Evolutionary conservation across 2,888 invertebrate genomes (phyloP), one percentile per base, ranked within the genome.

Genomic region (Nymphalis urticae): DNA sequence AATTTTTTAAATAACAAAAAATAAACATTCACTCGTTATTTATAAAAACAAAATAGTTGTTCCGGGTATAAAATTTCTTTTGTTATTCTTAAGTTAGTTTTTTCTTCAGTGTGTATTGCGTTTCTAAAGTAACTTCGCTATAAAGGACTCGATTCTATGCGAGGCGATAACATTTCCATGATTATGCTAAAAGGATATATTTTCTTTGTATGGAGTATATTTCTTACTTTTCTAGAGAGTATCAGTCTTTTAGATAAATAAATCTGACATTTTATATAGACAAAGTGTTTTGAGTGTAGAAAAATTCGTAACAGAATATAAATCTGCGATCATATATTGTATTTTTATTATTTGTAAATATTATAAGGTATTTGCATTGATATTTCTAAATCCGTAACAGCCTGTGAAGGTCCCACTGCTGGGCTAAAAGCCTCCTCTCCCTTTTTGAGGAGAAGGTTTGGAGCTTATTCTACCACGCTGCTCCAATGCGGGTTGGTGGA

Each of bases 151-250:
- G 82, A 85, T 84, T 84, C 82, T 79, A 81, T 62, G 77, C 80
- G 80, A 83, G 80, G 75, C 82, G 82, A 83, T 84, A 85, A 82
- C 83, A 82, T 85, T 87, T 84, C 85, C 83, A 84, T 82, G 82
- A 84, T 85, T 84, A 86, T 85, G 80, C 80, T 79, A 80, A 75
- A 71, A 75, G 78, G 79, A 81, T 81, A 53, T 32, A 67, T 70
- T 79, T 80, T 79, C 77, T 81, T 81, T 82, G 78, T 83, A 79
- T 82, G 73, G 75, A 51, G 73, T 75, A 76, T 75, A 75, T 76
- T 78, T 77, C 73, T 36, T 71, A 73, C 58, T 58, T 19, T 58
- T 32, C 58, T 58, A 19, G 19, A 42, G 19, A 17, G 36, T 58
- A 42, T 21, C 19, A 42, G 36, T 58, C n/a, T 58, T 42, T 42